Percentiles rank a stretch among this genome's conserved stretches.
These are phyloP conservation scores for Eretmocerus hayati DNA, from an alignment of 2,888 invertebrate genomes.

Conservation along the genomic window DNA sequence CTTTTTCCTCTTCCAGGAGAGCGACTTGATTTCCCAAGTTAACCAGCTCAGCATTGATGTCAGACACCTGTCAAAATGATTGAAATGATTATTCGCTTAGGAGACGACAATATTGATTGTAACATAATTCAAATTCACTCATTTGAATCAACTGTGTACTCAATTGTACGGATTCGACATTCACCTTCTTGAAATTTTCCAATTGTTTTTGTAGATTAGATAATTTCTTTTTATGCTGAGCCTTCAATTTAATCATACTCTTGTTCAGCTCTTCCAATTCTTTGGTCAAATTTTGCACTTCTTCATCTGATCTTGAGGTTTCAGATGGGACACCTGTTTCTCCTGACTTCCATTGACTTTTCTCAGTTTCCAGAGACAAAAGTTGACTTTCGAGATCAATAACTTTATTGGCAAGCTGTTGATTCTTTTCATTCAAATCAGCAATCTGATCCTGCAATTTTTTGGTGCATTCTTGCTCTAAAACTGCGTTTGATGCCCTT, in stretches of 20 bases:
- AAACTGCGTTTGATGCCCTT: conserved; percentile 35
- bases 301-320: conserved; percentile 34
- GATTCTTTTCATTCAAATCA: conserved; percentile 34
- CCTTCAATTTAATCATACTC: conserved; percentile 68
- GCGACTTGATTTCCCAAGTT: conserved; percentile 68
- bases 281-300: conserved; percentile 54
- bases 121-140: not conserved
- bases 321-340: conserved; percentile 20
- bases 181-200: conserved; percentile 45
- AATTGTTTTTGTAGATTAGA: conserved; percentile 70
- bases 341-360: conserved; percentile 10
- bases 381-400: conserved; percentile 34
- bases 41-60: conserved; percentile 61
- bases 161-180: too few species aligned
- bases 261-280: conserved; percentile 71
- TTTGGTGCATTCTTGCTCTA: conserved; percentile 36
- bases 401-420: conserved; percentile 33
- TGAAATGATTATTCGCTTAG: conserved; percentile 27
- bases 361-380: conserved; percentile 34
- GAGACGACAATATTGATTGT: not conserved
- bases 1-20: conserved; percentile 85
- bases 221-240: conserved; percentile 62
- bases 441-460: conserved; percentile 34
- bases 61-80: conserved; percentile 59
- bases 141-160: conserved; percentile 1